Conservation (phyloP, 2,113 vertebrate genomes). For the Oreochromis tanganicae region DNA sequence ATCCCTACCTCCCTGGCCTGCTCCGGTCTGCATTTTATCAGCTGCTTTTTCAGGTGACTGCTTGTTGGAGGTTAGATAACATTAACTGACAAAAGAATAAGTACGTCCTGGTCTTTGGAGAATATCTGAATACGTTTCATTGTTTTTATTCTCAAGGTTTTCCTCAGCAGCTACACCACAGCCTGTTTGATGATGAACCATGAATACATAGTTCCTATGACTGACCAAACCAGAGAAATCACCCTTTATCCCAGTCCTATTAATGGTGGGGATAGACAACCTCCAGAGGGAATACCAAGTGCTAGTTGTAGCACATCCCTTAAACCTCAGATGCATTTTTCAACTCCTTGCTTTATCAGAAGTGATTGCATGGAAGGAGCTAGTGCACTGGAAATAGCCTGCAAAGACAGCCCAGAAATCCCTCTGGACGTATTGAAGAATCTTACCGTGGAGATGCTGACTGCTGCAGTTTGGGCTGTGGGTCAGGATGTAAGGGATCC, state of each 20-base stretch:
- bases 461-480: conserved; percentile 78
- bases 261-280: neutral
- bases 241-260: conserved; percentile 73
- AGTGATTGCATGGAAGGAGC: conserved; percentile 12
- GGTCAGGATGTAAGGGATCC: conserved; percentile 83
- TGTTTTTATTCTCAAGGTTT: conserved; percentile 59
- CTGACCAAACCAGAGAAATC: conserved; percentile 81
- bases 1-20: conserved; percentile 81
- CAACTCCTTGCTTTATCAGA: conserved; percentile 82
- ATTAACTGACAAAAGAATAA: neutral
- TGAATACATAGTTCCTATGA: conserved; percentile 95
- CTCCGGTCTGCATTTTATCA: conserved; percentile 88
- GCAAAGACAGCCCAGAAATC: conserved; percentile 84
- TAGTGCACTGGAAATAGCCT: conserved; percentile 18
- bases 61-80: neutral
- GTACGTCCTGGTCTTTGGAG: neutral
- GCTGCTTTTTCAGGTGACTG: conserved; percentile 78
- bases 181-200: conserved; percentile 86
- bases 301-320: conserved; percentile 82
- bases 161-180: conserved; percentile 83
- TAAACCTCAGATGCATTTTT: conserved; percentile 81
- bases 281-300: conserved; percentile 12
- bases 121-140: neutral
- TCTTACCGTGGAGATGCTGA: conserved; percentile 87
- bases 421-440: conserved; percentile 82